phyloP scores from a whole-genome alignment of 2,888 invertebrate species.

The Drosophila putrida region DNA sequence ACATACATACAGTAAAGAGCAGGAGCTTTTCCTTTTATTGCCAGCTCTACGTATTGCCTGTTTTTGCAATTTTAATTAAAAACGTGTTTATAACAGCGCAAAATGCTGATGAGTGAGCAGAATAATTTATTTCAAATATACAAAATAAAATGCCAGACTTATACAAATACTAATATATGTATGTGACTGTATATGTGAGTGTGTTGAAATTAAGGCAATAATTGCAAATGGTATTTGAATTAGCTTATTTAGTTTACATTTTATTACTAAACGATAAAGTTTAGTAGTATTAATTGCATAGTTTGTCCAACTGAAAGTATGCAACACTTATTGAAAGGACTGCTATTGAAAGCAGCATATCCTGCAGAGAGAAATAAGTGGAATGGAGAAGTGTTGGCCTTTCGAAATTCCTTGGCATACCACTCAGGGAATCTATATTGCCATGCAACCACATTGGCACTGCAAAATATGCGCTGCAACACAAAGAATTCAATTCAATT shows the following conservation, averaged over 20 bases:
- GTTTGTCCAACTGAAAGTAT: conserved; percentile 38
- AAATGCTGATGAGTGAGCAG: conserved; percentile 78
- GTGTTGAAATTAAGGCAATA: conserved; percentile 49
- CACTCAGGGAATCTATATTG: conserved; percentile 73
- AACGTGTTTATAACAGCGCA: conserved; percentile 81
- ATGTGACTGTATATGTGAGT: background rate
- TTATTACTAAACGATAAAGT: conserved; percentile 14
- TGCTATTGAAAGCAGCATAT: background rate
- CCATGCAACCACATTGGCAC: conserved; percentile 55
- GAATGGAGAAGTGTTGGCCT: conserved; percentile 30
- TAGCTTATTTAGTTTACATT: conserved; percentile 37
- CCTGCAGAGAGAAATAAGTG: background rate
- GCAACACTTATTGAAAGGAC: conserved; percentile 29
- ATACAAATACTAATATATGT: conserved; percentile 19
- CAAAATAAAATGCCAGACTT: conserved; percentile 44
- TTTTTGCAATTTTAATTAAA: conserved; percentile 81
- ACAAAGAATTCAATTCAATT: conserved; percentile 81
- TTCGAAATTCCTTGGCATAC: conserved; percentile 73
- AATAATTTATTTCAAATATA: conserved; percentile 77
- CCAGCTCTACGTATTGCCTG: conserved; percentile 64
- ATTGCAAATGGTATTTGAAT: conserved; percentile 55
- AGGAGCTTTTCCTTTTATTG: conserved; percentile 57
- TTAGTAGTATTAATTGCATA: conserved; percentile 38
- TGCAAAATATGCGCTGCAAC: conserved; percentile 68
- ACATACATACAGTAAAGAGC: conserved; percentile 9